A percentile compares a stretch with the other conserved stretches of the same genome.
These are phyloP conservation scores for Avahi laniger DNA, from an alignment of 2,797 vertebrate species.

Conservation along the genomic window DNA sequence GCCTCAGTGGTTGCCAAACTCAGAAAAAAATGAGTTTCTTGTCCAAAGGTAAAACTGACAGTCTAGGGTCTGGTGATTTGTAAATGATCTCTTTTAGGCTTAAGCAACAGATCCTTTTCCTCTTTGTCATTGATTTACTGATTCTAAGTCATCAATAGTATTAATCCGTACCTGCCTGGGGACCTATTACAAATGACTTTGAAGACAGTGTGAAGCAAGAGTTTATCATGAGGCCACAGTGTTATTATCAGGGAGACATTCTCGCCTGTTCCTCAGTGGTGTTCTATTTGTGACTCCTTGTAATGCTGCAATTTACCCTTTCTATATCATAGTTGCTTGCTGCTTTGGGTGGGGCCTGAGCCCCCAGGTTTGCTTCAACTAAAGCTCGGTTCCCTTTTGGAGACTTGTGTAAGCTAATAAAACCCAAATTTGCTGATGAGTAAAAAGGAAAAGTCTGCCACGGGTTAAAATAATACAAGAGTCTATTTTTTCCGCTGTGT, in stretches of 20 bases:
- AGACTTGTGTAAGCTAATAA: conserved; percentile 75
- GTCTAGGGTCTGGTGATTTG: conserved; percentile 18
- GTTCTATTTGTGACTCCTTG: not conserved
- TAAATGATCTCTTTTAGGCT: conserved; percentile 53
- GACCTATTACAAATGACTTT: conserved; percentile 69
- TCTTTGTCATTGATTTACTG: conserved; percentile 68
- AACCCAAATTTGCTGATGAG: conserved; percentile 80
- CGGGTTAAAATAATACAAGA: conserved; percentile 92
- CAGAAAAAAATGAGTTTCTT: conserved; percentile 65
- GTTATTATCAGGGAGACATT: not conserved
- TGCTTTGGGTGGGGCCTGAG: not conserved
- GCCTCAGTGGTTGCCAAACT: conserved; percentile 3
- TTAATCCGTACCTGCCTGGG: conserved; percentile 67
- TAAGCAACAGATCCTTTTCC: conserved; percentile 52
- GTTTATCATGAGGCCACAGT: not conserved
- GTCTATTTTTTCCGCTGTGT: conserved; percentile 90
- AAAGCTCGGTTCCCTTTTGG: conserved; percentile 62
- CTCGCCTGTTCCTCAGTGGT: not conserved
- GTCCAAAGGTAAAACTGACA: conserved; percentile 47
- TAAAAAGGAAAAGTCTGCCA: conserved; percentile 82
- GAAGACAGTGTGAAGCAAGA: conserved; percentile 38
- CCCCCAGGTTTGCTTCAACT: conserved; percentile 41
- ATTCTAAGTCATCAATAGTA: conserved; percentile 68
- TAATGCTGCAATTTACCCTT: not conserved
- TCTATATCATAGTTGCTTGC: not conserved